Conservation (phyloP, 2,113 vertebrate species). For the Nerophis ophidion region DNA sequence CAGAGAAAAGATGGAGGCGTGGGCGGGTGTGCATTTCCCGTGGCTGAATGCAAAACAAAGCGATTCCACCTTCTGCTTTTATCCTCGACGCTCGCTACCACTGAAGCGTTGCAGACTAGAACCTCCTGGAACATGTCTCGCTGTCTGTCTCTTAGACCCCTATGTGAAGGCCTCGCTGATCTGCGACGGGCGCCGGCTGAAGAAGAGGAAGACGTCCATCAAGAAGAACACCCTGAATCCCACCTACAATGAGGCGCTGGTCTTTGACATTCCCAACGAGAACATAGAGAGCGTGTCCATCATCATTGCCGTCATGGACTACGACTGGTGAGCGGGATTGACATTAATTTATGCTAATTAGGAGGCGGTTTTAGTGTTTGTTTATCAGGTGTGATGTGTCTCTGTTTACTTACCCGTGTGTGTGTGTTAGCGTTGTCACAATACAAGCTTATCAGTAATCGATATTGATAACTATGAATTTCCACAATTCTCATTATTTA, state of each 20-base stretch:
- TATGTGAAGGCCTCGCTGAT: constrained; percentile 91
- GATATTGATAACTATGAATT: no score
- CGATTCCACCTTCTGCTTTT: constrained; percentile 45
- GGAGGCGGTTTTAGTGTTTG: constrained; percentile 12
- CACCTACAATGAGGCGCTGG: constrained; percentile 88
- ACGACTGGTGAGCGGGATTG: constrained; percentile 83
- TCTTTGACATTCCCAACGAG: constrained; percentile 89
- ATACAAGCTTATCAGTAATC: no score
- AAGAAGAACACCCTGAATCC: constrained; percentile 94
- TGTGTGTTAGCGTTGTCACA: no score
- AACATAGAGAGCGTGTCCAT: constrained; percentile 86
- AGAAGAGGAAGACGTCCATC: constrained; percentile 92
- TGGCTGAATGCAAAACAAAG: constrained; percentile 37
- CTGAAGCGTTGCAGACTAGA: constrained; percentile 38
- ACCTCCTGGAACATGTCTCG: neutral
- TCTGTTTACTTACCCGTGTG: constrained; percentile 1
- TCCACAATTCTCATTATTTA: no score
- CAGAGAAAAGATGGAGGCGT: constrained; percentile 6
- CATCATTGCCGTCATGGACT: constrained; percentile 88
- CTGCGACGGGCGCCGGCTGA: constrained; percentile 85
- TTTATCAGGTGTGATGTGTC: constrained; percentile 25
- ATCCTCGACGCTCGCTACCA: constrained; percentile 24
- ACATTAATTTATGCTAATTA: constrained; percentile 58
- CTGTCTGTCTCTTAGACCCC: constrained; percentile 69
- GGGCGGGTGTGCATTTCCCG: constrained; percentile 11